Evolutionary conservation across 2,113 vertebrate genomes (phyloP).

Genomic region (Sinocyclocheilus grahami): DNA sequence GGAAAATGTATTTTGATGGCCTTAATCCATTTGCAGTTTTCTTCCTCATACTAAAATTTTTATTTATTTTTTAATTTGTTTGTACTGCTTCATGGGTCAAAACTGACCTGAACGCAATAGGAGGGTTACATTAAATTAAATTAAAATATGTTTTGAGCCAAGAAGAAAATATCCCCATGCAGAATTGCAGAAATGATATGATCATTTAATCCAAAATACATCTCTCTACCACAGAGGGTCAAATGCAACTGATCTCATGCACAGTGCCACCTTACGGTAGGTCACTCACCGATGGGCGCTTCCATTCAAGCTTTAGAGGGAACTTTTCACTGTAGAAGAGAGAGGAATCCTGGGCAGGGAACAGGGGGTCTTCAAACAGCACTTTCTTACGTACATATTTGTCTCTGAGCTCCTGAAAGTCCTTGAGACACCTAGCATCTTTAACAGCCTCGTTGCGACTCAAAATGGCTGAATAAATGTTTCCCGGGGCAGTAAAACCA

Average conservation of each 20-base stretch:
- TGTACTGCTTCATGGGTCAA: too few species aligned
- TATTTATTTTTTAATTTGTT: too few species aligned
- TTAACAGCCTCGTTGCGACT: constrained; percentile 92
- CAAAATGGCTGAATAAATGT: constrained; percentile 92
- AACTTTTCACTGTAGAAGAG: constrained; percentile 87
- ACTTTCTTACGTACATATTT: constrained; percentile 88
- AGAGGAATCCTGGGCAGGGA: constrained; percentile 88
- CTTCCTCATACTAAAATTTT: too few species aligned
- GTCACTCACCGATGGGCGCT: constrained; percentile 89
- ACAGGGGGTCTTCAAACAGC: constrained; percentile 92
- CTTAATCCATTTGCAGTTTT: too few species aligned
- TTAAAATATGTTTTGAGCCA: background rate
- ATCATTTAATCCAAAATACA: background rate
- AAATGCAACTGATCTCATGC: background rate
- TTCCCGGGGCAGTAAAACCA: constrained; percentile 67
- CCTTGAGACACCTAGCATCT: constrained; percentile 84
- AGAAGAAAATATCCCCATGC: background rate
- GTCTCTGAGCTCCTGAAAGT: constrained; percentile 87
- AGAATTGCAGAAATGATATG: background rate
- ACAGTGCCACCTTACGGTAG: background rate
- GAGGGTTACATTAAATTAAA: too few species aligned
- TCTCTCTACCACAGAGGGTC: too few species aligned
- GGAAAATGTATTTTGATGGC: too few species aligned
- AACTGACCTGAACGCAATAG: too few species aligned
- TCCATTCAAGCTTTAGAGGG: constrained; percentile 91